Evolutionary conservation across 2,113 vertebrate genomes (phyloP), one percentile per base, ranked within the genome.

Genomic region (Apaloderma vittatum): DNA sequence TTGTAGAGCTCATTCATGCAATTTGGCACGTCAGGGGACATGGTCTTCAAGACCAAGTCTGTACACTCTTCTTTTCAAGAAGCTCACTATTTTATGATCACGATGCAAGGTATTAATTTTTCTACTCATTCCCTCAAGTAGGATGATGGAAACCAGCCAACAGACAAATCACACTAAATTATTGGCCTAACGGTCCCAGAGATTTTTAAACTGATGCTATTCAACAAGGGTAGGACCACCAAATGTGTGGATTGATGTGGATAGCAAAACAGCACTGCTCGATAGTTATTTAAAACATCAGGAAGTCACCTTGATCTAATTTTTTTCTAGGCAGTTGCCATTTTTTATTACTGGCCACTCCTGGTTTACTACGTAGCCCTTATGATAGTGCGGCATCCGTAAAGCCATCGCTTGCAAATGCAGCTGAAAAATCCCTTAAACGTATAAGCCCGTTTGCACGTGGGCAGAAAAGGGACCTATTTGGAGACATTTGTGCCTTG

Each of bases 401-500:
- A 88, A 86, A 88, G 23, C 32, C 48, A 34, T 52, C 1, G 0
- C 61, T 92, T 63, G 72, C 29, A 62, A 86, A 77, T 13, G 72
- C 76, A 81, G 72, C 70, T 65, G 40, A 59, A 86, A 75, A 92
- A 84, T 52, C 79, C 74, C 67, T 84, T 48, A 79, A 93, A 80
- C 4, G 9, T 61, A n/a, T 1, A 4, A 74, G 36, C 43, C 63
- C 46, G 27, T 73, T 58, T 51, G 15, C 20, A 46, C 0, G 0
- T 5, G 36, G 0, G 1, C 52, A 76, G 61, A 57, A 90, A 68
- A 73, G 18, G 72, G 45, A 46, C 2, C 0, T 10, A 34, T 57
- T 66, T 89, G 70, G 80, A 84, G 91, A 62, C 68, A 26, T 81
- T 92, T 86, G 52, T 49, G 65, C 79, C 76, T 91, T 94, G 75